phyloP scores from a whole-genome alignment of 2,888 invertebrate genomes.

The Lamproptera curius region DNA sequence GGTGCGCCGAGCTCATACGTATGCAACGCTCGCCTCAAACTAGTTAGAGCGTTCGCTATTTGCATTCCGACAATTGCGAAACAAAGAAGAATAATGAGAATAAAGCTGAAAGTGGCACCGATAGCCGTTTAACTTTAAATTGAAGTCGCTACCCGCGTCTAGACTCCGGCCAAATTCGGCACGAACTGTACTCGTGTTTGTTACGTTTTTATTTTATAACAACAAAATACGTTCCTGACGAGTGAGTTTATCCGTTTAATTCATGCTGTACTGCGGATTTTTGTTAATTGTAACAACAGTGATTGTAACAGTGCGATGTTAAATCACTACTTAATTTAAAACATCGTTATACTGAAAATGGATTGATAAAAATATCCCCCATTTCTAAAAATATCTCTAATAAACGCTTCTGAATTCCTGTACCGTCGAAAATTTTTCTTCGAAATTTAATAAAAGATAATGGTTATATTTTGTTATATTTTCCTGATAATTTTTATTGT shows the following conservation, averaged over 20 bases:
- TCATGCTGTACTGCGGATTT: no score
- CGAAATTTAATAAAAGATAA: no score
- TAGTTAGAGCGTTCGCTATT: constrained; percentile 17
- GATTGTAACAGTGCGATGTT: no score
- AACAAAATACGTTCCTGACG: background rate
- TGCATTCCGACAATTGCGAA: constrained; percentile 19
- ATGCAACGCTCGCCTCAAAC: constrained; percentile 13
- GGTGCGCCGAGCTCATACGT: constrained; percentile 12
- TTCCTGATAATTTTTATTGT: no score
- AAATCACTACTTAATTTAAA: no score
- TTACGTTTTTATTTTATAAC: constrained; percentile 7
- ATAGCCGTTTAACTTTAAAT: constrained; percentile 21
- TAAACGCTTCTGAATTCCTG: no score
- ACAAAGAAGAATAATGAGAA: constrained; percentile 20
- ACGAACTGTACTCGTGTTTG: constrained; percentile 4
- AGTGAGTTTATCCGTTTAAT: background rate
- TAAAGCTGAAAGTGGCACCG: constrained; percentile 19
- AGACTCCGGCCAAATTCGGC: constrained; percentile 16
- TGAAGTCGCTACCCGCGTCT: constrained; percentile 19
- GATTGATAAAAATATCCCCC: no score
- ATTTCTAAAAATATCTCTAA: no score
- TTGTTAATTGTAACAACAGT: no score
- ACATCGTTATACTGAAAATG: no score
- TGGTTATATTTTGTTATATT: no score
- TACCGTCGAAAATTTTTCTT: no score